Evolutionary conservation across 2,113 vertebrate genomes (phyloP), one percentile per base, ranked within the genome.

Genomic region (Noturus placidus): DNA sequence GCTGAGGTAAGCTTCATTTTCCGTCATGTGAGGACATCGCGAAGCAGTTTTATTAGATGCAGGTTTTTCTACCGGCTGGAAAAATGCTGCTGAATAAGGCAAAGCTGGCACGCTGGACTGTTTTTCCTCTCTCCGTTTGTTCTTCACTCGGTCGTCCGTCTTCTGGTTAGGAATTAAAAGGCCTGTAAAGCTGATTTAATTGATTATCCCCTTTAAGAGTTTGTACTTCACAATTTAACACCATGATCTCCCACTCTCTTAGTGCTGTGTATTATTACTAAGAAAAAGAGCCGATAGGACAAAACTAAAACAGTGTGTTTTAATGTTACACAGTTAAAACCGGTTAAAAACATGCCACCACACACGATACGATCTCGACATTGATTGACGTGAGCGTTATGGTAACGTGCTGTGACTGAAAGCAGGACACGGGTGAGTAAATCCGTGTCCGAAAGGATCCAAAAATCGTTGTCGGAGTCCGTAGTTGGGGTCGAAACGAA

Each of bases 41-140:
- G 86, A 82, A 80, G 76, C 63, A 42, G 10, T 67, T 86, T 93
- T 91, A 93, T 92, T 86, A 87, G 85, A 54, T 90, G 88, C 91
- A 91, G 89, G 91, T 92, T 91, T 86, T 89, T 92, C 69, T 85
- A 8, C 72, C 33, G 59, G 42, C 83, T 57, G 88, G 81, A 54
- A 70, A 46, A 84, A 38, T 38, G 42, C 82, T 54, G 85, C 88
- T 87, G 76, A 85, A 89, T 82, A 87, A 84, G 52, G 54, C 17
- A 54, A 38, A 63, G 33, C 50, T 84, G 20, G 7, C 56, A 67
- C 88, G 63, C 89, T 85, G 82, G 63, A 5, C 82, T 22, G 76
- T 80, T 80, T 46, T 81, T 25, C 11, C 14, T 70, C 38, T 22
- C 65, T 56, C 15, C 20, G 35, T 76, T 30, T 59, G 56, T 74